These are phyloP conservation scores for Helarctos malayanus DNA, from an alignment of 2,797 vertebrate species.

Conservation along the genomic window DNA sequence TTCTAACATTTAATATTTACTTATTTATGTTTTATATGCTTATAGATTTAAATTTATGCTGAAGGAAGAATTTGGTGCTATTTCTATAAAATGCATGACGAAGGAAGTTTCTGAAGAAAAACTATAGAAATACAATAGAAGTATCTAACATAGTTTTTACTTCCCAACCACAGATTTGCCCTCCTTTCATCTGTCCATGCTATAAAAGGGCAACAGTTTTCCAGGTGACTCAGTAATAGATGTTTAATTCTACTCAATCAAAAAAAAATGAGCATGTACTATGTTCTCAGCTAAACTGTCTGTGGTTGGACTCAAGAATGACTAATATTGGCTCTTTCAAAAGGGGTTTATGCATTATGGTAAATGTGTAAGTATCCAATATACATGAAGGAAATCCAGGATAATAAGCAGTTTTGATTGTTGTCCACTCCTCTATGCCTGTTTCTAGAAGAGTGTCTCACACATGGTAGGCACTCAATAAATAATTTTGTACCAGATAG, in stretches of 20 bases:
- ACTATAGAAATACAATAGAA: neutral
- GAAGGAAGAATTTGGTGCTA: neutral
- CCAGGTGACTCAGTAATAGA: neutral
- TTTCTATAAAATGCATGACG: neutral
- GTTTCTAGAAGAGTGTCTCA: neutral
- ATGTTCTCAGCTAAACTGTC: neutral
- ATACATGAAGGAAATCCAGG: neutral
- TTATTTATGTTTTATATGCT: neutral
- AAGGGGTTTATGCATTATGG: neutral
- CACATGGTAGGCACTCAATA: neutral
- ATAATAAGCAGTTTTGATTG: neutral
- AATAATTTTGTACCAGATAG: neutral
- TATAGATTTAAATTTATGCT: neutral
- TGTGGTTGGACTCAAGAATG: neutral
- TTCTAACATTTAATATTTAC: neutral
- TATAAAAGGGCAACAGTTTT: conserved; percentile 36
- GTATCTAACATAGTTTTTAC: neutral
- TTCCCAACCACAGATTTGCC: neutral
- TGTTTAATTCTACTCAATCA: neutral
- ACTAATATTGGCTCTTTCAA: neutral
- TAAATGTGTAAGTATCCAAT: neutral
- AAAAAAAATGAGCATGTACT: neutral
- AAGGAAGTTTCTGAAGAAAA: conserved; percentile 1
- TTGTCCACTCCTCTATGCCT: neutral
- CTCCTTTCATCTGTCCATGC: neutral